These are phyloP conservation scores for Echinometra lucunter DNA, from an alignment of 53 echinoderm and acorn worm species.

Conservation along the genomic window DNA sequence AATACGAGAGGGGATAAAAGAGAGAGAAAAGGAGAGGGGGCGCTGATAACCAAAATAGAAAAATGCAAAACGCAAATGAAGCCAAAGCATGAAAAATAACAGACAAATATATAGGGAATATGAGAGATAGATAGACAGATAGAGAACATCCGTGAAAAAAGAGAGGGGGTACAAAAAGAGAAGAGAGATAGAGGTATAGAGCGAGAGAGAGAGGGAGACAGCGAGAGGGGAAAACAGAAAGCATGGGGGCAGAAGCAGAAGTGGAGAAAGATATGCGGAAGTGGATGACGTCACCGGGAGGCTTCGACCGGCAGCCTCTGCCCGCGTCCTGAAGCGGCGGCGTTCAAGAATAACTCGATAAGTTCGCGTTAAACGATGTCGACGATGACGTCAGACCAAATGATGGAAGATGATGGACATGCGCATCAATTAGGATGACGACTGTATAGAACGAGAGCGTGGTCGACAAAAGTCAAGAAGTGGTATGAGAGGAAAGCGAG, in stretches of 20 bases:
- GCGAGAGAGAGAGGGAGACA: background rate
- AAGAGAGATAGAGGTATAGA: background rate
- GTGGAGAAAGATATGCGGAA: background rate
- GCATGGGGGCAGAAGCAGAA: background rate
- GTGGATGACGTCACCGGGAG: conserved; percentile 18
- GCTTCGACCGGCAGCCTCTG: background rate
- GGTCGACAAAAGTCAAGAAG: conserved; percentile 43
- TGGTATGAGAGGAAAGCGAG: background rate
- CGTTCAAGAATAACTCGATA: conserved; percentile 16
- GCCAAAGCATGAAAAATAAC: too few species aligned
- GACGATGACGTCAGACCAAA: conserved; percentile 51
- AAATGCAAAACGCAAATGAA: too few species aligned
- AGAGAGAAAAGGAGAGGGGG: background rate
- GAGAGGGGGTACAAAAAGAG: too few species aligned
- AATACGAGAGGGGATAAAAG: background rate
- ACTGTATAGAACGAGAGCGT: background rate
- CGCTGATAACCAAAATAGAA: too few species aligned
- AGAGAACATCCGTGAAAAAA: too few species aligned
- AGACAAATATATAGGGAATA: too few species aligned
- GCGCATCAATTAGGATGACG: conserved; percentile 41
- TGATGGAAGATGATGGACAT: conserved; percentile 42
- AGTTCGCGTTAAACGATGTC: conserved; percentile 54
- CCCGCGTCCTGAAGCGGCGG: background rate
- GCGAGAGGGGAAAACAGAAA: background rate
- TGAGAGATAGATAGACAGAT: too few species aligned